Evolutionary conservation across 2,888 invertebrate genomes (phyloP), one percentile per base, ranked within the genome.

Genomic region (Dermolepida albohirtum): DNA sequence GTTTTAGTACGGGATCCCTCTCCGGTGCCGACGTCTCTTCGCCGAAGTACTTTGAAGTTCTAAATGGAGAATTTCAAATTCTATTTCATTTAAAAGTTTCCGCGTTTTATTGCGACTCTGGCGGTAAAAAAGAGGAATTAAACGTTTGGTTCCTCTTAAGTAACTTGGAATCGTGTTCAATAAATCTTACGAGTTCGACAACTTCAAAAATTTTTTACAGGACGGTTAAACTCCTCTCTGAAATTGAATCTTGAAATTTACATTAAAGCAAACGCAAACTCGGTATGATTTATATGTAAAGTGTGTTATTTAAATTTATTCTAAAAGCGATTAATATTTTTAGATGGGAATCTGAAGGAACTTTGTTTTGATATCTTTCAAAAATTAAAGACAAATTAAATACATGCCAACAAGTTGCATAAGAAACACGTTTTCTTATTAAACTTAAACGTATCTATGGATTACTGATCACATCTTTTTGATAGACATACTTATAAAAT

Each of bases 11-110:
- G 44, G 50, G 44, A 29, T 7, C 22, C 39, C 34, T 54, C 17
- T 44, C 44, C 11, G 29, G 50, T 44, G 39, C 43, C 34, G 62
- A 49, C 59, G 51, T 65, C 62, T 16, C 27, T 14, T 34, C 22
- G 40, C 49, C 5, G 47, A 47, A 22, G 50, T 14, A 43, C 67
- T 67, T 62, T 67, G 67, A 67, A 67, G 67, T 66, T 34, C 12
- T 54, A 54, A 64, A 63, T 34, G 63, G 39, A 44, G 39, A 63
- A 64, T 64, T 67, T 63, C 54, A 27, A 67, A 67, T 67, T 67
- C 67, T 63, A 64, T 67, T 63, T 54, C 67, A 64, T 54, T 67
- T 67, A 22, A 59, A 67, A 67, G 39, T 67, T 67, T 63, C 59
- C n/a, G 34, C 64, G 52, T 44, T 29, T 44, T 44, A 59, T 59